Evolutionary conservation across 2,113 vertebrate species (phyloP).

Genomic region (Muntiacus muntjak): DNA sequence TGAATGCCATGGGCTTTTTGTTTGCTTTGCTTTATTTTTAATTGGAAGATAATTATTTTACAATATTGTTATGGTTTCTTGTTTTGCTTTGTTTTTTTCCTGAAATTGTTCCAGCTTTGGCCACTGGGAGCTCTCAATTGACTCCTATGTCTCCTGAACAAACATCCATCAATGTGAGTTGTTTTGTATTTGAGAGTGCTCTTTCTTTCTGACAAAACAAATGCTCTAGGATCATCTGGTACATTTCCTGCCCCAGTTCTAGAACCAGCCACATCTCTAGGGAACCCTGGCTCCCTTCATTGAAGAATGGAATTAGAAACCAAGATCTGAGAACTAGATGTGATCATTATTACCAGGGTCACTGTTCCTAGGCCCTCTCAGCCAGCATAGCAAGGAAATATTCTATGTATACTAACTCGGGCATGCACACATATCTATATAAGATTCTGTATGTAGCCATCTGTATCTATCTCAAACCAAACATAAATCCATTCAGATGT

Average conservation of each 20-base stretch:
- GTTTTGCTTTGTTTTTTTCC: neutral
- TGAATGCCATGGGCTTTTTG: neutral
- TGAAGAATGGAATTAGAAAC: constrained; percentile 3
- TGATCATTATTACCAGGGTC: neutral
- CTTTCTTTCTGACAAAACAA: neutral
- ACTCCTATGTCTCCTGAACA: neutral
- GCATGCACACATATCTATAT: neutral
- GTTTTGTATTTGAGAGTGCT: neutral
- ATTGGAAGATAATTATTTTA: neutral
- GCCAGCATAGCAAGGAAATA: neutral
- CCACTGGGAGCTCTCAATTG: neutral
- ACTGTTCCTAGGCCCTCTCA: neutral
- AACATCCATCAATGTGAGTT: neutral
- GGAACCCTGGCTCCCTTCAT: neutral
- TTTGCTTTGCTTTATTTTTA: neutral
- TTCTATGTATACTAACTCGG: neutral
- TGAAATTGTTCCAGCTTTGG: neutral
- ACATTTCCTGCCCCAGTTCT: neutral
- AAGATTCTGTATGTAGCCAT: neutral
- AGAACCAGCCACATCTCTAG: constrained; percentile 4
- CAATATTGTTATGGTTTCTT: neutral
- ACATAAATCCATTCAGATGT: neutral
- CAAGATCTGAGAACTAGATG: neutral
- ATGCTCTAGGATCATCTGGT: neutral
- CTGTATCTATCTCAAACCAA: neutral